These are phyloP conservation scores for Zaprionus tsacasi DNA, from an alignment of 1,140 invertebrate genomes.

Conservation along the genomic window DNA sequence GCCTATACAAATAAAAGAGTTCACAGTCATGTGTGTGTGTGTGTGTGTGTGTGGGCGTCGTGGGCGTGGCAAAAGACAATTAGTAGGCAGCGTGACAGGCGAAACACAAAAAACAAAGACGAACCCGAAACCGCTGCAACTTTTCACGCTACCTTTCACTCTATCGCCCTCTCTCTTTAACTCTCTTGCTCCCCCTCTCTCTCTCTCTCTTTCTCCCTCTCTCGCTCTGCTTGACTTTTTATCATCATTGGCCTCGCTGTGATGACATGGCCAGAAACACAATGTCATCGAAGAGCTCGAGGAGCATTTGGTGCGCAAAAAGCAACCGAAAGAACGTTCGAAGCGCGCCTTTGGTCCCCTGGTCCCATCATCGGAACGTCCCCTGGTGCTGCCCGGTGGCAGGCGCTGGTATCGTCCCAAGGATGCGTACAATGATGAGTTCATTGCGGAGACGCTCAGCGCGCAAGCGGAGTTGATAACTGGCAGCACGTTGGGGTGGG, in stretches of 20 bases:
- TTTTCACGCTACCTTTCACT: slow-evolving; percentile 16
- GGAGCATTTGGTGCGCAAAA: slow-evolving; percentile 84
- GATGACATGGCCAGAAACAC: slow-evolving; percentile 77
- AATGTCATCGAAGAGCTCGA: slow-evolving; percentile 84
- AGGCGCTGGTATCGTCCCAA: slow-evolving; percentile 90
- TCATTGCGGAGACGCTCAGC: slow-evolving; percentile 90
- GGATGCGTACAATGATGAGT: slow-evolving; percentile 91
- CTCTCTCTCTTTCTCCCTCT: slow-evolving; percentile 13
- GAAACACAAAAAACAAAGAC: slow-evolving; percentile 37
- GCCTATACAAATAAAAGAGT: slow-evolving; percentile 14
- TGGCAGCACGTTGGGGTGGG: slow-evolving; percentile 90
- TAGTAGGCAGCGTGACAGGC: slow-evolving; percentile 68
- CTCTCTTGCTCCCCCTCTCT: slow-evolving; percentile 18
- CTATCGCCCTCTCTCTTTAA: neutral
- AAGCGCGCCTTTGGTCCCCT: slow-evolving; percentile 86
- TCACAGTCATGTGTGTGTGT: slow-evolving; percentile 1
- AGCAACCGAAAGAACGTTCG: slow-evolving; percentile 83
- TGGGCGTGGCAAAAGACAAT: slow-evolving; percentile 67
- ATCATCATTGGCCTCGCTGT: slow-evolving; percentile 29
- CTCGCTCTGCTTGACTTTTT: slow-evolving; percentile 20
- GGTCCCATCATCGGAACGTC: slow-evolving; percentile 85
- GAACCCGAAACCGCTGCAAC: slow-evolving; percentile 57
- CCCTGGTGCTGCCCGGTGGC: slow-evolving; percentile 88
- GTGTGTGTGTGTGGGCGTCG: slow-evolving; percentile 3
- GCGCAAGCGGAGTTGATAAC: slow-evolving; percentile 91